Evolutionary conservation across 2,888 invertebrate species (phyloP), one percentile per base, ranked within the genome.

Genomic region (Osmoderma eremita): DNA sequence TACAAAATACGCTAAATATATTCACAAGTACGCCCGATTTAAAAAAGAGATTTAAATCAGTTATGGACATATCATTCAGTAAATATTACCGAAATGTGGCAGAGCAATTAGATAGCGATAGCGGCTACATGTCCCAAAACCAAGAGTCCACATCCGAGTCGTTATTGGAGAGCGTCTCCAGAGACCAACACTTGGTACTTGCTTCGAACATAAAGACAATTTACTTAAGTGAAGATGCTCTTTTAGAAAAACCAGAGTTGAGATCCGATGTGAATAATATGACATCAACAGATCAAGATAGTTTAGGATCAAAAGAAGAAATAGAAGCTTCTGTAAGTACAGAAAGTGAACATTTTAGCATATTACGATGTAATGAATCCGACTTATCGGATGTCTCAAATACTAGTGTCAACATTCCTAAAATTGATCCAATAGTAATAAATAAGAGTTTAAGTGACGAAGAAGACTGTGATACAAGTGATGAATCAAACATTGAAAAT

Each of bases 121-220:
- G 81, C 73, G 82, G 82, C 0, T 82, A 81, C 70, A 75, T 80
- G 67, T 81, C 80, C n/a, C 77, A 79, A 61, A 76, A 78, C 71
- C 75, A 74, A 13, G 81, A 81, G 74, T 79, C 80, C 13, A 80
- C 78, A 67, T 75, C 76, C 4, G 76, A 78, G 67, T 48, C 63
- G 3, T 22, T 49, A 18, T 17, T 62, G 24, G 70, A 67, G 22
- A 56, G n/a, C 17, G 22, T 54, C 10, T 36, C 41, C 36, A 38
- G 22, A 22, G 36, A 36, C n/a, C 18, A 17, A 49, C 15, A 41
- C 20, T 22, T 58, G 13, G 54, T 62, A 51, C 10, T 30, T 30
- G 30, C 2, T 30, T 45, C 63, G 20, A 50, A 68, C 58, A 22
- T 54, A 50, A 76, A 75, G 63, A 72, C 77, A 18, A 70, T 80